Evolutionary conservation across 1,140 invertebrate genomes (phyloP).

Genomic region (Popillia japonica): DNA sequence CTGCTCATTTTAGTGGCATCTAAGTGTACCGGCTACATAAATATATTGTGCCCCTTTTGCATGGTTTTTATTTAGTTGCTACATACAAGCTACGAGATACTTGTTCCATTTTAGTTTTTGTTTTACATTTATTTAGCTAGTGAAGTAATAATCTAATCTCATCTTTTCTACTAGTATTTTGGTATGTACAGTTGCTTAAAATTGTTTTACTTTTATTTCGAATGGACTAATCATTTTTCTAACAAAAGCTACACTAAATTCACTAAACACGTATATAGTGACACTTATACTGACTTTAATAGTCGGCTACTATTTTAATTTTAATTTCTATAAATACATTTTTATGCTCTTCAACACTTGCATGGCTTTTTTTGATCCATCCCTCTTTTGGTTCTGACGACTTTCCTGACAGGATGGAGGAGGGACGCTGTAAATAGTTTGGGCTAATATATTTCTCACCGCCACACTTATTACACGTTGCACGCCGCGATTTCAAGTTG

Average conservation of each 20-base stretch:
- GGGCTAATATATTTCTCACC: conserved; percentile 18
- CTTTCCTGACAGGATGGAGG: conserved; percentile 61
- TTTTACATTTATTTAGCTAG: not conserved
- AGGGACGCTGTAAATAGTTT: conserved; percentile 57
- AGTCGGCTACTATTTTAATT: not conserved
- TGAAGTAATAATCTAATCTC: no score
- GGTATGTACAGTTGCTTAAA: not conserved
- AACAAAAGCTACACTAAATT: not conserved
- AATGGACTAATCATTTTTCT: no score
- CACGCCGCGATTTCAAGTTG: conserved; percentile 19
- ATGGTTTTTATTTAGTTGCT: conserved; percentile 45
- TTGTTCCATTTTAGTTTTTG: not conserved
- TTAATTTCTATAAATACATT: not conserved
- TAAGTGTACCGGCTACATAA: no score
- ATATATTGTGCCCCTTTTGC: conserved; percentile 11
- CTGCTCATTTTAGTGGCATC: no score
- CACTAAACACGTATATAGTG: conserved; percentile 5
- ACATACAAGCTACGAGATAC: conserved; percentile 32
- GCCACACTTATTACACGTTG: conserved; percentile 22
- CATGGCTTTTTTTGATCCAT: conserved; percentile 37
- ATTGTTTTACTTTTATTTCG: conserved; percentile 12
- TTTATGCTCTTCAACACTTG: not conserved
- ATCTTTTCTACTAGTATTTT: not conserved
- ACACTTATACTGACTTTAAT: conserved; percentile 32
- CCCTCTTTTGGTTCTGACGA: conserved; percentile 51